Percentiles rank a stretch among this genome's conserved stretches.
Evolutionary conservation across 2,888 invertebrate species (phyloP).

Genomic region (Leptinotarsa tumamoca): DNA sequence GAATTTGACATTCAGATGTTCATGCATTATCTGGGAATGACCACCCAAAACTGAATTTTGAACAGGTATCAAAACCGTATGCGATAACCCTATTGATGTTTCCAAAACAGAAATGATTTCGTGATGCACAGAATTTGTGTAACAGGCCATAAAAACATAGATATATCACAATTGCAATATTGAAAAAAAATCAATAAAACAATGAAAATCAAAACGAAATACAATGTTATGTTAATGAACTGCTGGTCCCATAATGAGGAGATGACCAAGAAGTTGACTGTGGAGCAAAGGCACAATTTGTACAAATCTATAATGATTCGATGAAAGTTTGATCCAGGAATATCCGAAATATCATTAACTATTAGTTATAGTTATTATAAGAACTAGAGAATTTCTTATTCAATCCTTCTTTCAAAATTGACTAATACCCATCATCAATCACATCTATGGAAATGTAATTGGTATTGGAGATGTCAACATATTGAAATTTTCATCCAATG

Average conservation of each 20-base stretch:
- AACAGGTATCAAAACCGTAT: constrained; percentile 24
- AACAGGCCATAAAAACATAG: constrained; percentile 48
- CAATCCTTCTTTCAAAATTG: too few relatives aligned
- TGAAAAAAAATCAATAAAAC: constrained; percentile 33
- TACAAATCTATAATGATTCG: constrained; percentile 35
- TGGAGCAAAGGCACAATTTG: constrained; percentile 52
- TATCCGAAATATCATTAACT: too few relatives aligned
- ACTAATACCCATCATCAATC: too few relatives aligned
- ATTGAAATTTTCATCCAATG: too few relatives aligned
- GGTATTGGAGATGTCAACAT: too few relatives aligned
- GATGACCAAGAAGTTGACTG: constrained; percentile 36
- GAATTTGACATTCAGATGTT: too few relatives aligned
- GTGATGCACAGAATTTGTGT: constrained; percentile 31
- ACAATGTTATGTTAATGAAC: constrained; percentile 31
- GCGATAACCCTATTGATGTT: background rate
- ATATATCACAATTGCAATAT: constrained; percentile 47
- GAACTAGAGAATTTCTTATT: too few relatives aligned
- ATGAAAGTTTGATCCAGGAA: constrained; percentile 26
- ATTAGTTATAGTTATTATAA: too few relatives aligned
- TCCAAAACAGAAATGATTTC: constrained; percentile 36
- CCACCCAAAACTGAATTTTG: too few relatives aligned
- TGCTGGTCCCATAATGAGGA: constrained; percentile 51
- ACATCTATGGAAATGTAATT: too few relatives aligned
- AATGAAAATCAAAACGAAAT: constrained; percentile 30
- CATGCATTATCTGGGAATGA: too few relatives aligned